Percentiles rank a stretch among this genome's conserved stretches.
Conservation (phyloP, 2,113 vertebrate genomes). For the Gymnobelideus leadbeateri region DNA sequence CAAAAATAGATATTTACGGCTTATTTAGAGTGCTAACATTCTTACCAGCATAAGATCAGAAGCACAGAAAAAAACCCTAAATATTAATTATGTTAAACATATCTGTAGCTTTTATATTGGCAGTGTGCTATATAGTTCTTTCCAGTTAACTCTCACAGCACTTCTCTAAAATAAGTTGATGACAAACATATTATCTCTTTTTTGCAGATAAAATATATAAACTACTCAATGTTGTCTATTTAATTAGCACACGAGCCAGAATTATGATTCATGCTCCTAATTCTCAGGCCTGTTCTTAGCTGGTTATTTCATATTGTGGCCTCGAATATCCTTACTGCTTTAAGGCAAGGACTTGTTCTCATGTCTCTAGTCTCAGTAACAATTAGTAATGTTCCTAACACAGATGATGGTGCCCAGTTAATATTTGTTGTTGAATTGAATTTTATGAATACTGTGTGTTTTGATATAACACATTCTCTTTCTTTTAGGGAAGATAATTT, state of each 20-base stretch:
- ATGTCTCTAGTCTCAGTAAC: background rate
- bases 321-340: conserved; percentile 13
- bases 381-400: background rate
- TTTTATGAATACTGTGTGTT: background rate
- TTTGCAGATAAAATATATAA: conserved; percentile 48
- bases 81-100: conserved; percentile 50
- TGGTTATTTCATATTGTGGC: conserved; percentile 2
- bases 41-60: conserved; percentile 50
- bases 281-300: background rate
- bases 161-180: conserved; percentile 51
- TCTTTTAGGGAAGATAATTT: conserved; percentile 52
- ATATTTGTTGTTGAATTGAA: background rate
- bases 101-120: conserved; percentile 19
- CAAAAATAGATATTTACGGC: conserved; percentile 52
- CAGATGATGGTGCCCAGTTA: background rate
- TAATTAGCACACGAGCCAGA: background rate
- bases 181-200: conserved; percentile 46
- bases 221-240: background rate
- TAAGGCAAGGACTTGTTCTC: background rate
- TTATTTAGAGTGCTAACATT: conserved; percentile 60
- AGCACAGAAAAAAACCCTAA: conserved; percentile 31
- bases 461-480: conserved; percentile 23
- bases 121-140: conserved; percentile 35
- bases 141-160: conserved; percentile 41
- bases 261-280: background rate